These are phyloP conservation scores for Diabrotica virgifera DNA, from an alignment of 1,140 invertebrate species.

Conservation along the genomic window DNA sequence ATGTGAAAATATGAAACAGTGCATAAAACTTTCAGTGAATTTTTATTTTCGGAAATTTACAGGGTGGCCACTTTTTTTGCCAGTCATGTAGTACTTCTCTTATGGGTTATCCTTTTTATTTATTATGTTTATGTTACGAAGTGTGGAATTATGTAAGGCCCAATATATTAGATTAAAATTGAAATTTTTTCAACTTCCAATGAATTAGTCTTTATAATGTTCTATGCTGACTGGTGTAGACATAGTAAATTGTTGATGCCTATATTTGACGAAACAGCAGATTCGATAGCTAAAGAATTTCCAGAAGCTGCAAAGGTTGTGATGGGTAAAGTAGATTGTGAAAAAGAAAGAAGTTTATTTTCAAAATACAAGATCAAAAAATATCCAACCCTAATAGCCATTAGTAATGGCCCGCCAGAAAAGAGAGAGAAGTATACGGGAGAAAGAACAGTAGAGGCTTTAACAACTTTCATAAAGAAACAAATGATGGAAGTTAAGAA, in stretches of 20 bases:
- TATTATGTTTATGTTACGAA: too few relatives aligned
- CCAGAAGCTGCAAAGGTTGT: constrained; percentile 81
- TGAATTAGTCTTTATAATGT: constrained; percentile 97
- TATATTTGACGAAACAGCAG: constrained; percentile 94
- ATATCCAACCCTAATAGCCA: constrained; percentile 97
- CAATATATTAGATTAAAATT: too few relatives aligned
- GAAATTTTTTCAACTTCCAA: constrained; percentile 67
- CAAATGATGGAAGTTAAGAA: constrained; percentile 77
- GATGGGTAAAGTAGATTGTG: constrained; percentile 97
- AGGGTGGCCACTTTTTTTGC: too few relatives aligned
- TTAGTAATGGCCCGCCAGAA: constrained; percentile 87
- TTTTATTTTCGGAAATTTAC: too few relatives aligned
- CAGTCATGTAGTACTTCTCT: too few relatives aligned
- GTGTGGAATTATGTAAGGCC: too few relatives aligned
- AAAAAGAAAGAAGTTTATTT: constrained; percentile 80
- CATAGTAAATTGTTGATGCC: constrained; percentile 95
- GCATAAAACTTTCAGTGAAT: too few relatives aligned
- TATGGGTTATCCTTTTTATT: too few relatives aligned
- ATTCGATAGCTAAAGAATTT: constrained; percentile 77
- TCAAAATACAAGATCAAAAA: constrained; percentile 94
- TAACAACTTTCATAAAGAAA: constrained; percentile 82
- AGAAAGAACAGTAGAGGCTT: constrained; percentile 77
- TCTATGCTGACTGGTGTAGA: constrained; percentile 97
- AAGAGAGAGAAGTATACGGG: constrained; percentile 96
- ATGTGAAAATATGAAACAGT: too few relatives aligned